phyloP scores from a whole-genome alignment of 2,113 vertebrate genomes.

The Antennarius striatus region DNA sequence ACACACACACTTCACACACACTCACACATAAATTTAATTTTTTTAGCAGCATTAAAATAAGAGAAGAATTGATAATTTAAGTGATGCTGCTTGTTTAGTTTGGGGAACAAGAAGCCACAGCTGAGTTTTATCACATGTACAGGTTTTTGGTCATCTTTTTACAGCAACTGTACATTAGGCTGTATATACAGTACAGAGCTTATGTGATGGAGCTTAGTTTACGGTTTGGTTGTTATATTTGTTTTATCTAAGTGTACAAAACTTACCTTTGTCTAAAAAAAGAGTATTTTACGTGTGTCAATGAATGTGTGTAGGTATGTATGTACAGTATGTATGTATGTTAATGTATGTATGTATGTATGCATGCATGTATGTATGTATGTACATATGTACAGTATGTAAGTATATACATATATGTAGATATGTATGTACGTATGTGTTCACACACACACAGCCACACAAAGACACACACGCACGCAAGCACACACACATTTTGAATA shows the following conservation, averaged over 20 bases:
- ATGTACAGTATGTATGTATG: too few relatives aligned
- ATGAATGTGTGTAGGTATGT: background rate
- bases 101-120: slow-evolving; percentile 55
- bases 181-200: slow-evolving; percentile 41
- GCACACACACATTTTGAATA: slow-evolving; percentile 40
- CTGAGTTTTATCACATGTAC: slow-evolving; percentile 50
- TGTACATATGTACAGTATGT: too few relatives aligned
- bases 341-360: too few relatives aligned
- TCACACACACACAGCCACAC: too few relatives aligned
- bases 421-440: too few relatives aligned
- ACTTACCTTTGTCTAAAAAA: slow-evolving; percentile 37
- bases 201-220: slow-evolving; percentile 42
- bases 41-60: slow-evolving; percentile 81
- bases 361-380: too few relatives aligned
- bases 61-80: slow-evolving; percentile 61
- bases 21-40: slow-evolving; percentile 34
- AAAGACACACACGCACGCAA: background rate
- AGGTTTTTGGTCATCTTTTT: slow-evolving; percentile 63
- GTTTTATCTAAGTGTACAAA: slow-evolving; percentile 14
- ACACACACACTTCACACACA: slow-evolving; percentile 21
- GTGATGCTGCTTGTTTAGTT: slow-evolving; percentile 71
- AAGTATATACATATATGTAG: too few relatives aligned
- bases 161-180: slow-evolving; percentile 38
- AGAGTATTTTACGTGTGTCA: slow-evolving; percentile 16
- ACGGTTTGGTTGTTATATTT: slow-evolving; percentile 26